Conservation (phyloP, 2,797 vertebrate species). For the Columba guinea region DNA sequence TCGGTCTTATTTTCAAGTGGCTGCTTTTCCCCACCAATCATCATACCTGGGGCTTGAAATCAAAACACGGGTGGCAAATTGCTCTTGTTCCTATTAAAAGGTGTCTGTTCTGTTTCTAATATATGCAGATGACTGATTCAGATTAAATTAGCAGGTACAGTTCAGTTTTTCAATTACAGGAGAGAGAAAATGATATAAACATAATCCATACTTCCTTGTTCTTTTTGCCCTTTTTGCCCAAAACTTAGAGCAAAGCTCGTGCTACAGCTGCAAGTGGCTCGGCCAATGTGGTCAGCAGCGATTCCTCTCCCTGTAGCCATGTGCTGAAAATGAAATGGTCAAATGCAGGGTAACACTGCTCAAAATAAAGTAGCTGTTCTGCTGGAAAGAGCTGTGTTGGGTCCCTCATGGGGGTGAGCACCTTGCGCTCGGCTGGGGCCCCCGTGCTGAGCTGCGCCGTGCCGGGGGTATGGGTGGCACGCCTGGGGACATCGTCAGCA, state of each 20-base stretch:
- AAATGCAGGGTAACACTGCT: neutral
- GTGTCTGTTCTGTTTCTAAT: neutral
- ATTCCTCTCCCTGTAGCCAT: neutral
- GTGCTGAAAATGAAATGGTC: neutral
- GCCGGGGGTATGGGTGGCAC: accelerated
- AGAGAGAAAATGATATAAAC: neutral
- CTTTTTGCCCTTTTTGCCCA: neutral
- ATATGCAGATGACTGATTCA: neutral
- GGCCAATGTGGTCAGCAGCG: neutral
- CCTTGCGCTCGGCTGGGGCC: neutral
- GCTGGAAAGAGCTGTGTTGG: neutral
- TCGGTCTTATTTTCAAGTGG: neutral
- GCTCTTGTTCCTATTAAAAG: neutral
- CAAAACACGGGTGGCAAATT: neutral
- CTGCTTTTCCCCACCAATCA: neutral
- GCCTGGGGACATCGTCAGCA: neutral
- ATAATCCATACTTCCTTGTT: neutral
- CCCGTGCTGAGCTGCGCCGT: neutral
- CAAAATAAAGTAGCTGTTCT: conserved; percentile 42
- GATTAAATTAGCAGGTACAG: neutral
- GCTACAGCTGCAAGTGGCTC: neutral
- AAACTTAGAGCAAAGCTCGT: neutral
- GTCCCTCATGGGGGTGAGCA: neutral
- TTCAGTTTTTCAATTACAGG: neutral
- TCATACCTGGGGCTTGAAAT: neutral